Base-by-base conservation (phyloP, 2,113 vertebrate genomes). In the Bubo blakistoni region DNA sequence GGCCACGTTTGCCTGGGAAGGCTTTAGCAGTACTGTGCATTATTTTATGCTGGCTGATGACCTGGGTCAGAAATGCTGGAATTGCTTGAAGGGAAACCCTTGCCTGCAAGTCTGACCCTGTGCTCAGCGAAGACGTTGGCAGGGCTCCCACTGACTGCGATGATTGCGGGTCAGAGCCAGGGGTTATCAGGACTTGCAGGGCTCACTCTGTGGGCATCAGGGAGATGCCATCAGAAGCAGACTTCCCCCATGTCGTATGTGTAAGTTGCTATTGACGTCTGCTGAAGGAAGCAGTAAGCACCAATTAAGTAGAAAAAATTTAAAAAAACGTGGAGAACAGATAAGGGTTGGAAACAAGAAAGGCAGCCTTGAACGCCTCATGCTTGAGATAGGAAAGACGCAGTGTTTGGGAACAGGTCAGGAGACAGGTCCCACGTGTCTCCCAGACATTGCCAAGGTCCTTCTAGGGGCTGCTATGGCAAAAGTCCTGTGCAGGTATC, bases 151-250 rank as follows among this genome's bases (percentile, higher is more conserved):
- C 42, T 0, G 1, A 16, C n/a, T 40, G 36, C 69, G 52, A 0
- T 0, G 0, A 7, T 13, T 1, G 0, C 0, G 14, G 55, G 61
- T 13, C 59, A 93, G 57, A 79, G 74, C 70, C 62, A 17, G 42
- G 46, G 18, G 8, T 58, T 46, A 25, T 21, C 6, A 6, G 26
- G n/a, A 29, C 16, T 66, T 79, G 54, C 55, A 74, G 82, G 74
- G 65, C 57, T 93, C 42, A 10, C 42, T 49, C 61, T 36, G 61
- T 19, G 74, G 46, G 22, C 55, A 38, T 36, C 0, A 15, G 57
- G 51, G 69, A 74, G 34, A 42, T 88, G 65, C 38, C 38, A 26
- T n/a, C 52, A 47, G 42, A 86, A 32, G 44, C 55, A 81, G 81
- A 25, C 47, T 85, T 63, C 44, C 26, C 30, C 74, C 8, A 2